Evolutionary conservation across 2,888 invertebrate species (phyloP), one percentile per base, ranked within the genome.

Genomic region (Seladonia tumulorum): DNA sequence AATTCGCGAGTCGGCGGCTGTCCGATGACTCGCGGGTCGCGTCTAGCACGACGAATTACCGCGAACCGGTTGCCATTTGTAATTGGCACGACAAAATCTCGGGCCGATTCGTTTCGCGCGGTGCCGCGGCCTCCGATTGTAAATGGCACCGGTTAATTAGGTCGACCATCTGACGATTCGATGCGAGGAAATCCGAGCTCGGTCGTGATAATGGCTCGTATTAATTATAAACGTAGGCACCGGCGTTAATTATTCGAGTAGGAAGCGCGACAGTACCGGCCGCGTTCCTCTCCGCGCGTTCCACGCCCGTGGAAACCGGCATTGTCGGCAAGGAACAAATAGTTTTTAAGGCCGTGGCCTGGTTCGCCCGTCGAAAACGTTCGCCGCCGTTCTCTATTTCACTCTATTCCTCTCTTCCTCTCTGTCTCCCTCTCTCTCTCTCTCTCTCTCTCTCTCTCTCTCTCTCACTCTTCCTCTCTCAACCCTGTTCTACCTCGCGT

Each of bases 71-170:
- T 42, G 68, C 82, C 76, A 68, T 82, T 88, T 77, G 83, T 88
- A 86, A 88, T 88, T 79, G 80, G 74, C 76, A 79, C 86, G 79
- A 53, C 68, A 77, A 81, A 88, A 86, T 39, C 74, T 78, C 63
- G 49, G 79, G 35, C 53, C 35, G 79, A 80, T 79, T 86, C 86
- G 82, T 91, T 89, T 76, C 79, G 73, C 79, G 72, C 75, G 81
- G 76, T 72, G 83, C 82, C 83, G 79, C 68, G 82, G 79, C 35
- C 66, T 66, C 66, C 47, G 49, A 78, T 88, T 88, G 91, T 87
- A 91, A 90, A 90, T 90, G 88, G 76, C 81, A 75, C 82, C 57
- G 85, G 86, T 90, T 90, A 90, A 90, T 90, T 91, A 87, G 87
- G 87, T 90, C 90, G 90, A 76, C 86, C 87, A 83, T 90, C 83